These are phyloP conservation scores for Xenus cinereus DNA, from an alignment of 2,113 vertebrate genomes.

Conservation along the genomic window DNA sequence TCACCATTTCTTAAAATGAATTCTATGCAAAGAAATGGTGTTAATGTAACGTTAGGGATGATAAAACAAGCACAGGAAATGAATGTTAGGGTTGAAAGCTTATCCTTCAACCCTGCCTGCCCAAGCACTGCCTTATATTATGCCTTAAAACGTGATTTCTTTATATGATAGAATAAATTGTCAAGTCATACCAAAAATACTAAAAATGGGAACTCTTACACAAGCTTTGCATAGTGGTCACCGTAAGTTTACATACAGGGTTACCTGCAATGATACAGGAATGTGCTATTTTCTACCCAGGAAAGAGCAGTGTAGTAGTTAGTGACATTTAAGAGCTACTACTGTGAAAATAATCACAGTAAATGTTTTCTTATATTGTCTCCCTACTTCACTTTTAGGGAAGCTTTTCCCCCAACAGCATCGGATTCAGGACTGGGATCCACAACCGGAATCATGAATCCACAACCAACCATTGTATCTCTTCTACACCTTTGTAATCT, in stretches of 20 bases:
- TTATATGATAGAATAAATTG: neutral
- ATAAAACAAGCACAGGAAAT: slow-evolving; percentile 61
- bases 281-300: neutral
- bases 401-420: neutral
- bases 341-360: neutral
- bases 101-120: slow-evolving; percentile 4
- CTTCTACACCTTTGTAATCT: neutral
- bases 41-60: slow-evolving; percentile 29
- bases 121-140: neutral
- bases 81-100: slow-evolving; percentile 31
- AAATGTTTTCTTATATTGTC: neutral
- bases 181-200: neutral
- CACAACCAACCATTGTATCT: neutral
- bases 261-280: neutral
- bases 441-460: neutral
- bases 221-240: neutral
- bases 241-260: neutral
- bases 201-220: neutral
- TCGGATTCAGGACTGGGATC: neutral
- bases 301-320: neutral
- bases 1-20: slow-evolving; percentile 31
- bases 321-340: neutral
- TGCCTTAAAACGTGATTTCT: neutral
- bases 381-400: neutral
- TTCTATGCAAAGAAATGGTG: neutral